phyloP scores from a whole-genome alignment of 2,888 invertebrate genomes.

The Malachius bipustulatus region DNA sequence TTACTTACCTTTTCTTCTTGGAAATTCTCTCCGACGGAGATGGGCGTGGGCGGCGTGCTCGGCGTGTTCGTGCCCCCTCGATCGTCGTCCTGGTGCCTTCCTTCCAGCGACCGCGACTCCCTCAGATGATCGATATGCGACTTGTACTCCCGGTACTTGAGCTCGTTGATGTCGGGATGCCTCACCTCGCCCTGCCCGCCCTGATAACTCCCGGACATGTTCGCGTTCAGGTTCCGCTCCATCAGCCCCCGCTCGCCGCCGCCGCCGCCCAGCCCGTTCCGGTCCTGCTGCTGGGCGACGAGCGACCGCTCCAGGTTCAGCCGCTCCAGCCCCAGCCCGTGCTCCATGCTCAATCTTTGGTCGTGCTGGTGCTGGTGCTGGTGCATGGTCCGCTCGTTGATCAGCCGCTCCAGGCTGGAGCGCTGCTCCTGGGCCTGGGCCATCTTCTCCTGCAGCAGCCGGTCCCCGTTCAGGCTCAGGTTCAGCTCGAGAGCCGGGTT shows the following conservation, averaged over 20 bases:
- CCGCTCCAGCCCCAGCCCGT: constrained; percentile 29
- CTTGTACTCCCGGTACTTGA: constrained; percentile 37
- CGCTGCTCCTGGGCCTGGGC: constrained; percentile 31
- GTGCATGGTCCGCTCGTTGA: constrained; percentile 29
- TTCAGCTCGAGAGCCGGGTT: constrained; percentile 31
- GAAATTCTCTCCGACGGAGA: constrained; percentile 37
- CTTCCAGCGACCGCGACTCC: constrained; percentile 27
- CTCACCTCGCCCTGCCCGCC: constrained; percentile 20
- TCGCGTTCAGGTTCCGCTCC: constrained; percentile 29
- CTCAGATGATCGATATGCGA: constrained; percentile 35
- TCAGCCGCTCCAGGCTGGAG: constrained; percentile 31
- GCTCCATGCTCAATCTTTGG: constrained; percentile 24
- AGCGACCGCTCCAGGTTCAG: constrained; percentile 30
- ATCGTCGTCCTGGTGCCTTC: constrained; percentile 26
- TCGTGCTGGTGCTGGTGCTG: constrained; percentile 23
- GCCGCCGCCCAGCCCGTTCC: constrained; percentile 10
- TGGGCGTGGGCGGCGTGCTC: constrained; percentile 39
- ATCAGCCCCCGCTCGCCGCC: constrained; percentile 22
- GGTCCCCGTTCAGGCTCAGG: constrained; percentile 29
- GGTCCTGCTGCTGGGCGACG: constrained; percentile 23
- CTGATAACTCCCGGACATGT: constrained; percentile 9
- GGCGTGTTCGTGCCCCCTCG: constrained; percentile 30
- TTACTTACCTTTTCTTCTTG: constrained; percentile 39
- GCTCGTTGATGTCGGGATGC: constrained; percentile 28
- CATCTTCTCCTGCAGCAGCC: constrained; percentile 29